Base-by-base conservation (phyloP, 2,113 vertebrate species). In the Hemibagrus wyckioides region DNA sequence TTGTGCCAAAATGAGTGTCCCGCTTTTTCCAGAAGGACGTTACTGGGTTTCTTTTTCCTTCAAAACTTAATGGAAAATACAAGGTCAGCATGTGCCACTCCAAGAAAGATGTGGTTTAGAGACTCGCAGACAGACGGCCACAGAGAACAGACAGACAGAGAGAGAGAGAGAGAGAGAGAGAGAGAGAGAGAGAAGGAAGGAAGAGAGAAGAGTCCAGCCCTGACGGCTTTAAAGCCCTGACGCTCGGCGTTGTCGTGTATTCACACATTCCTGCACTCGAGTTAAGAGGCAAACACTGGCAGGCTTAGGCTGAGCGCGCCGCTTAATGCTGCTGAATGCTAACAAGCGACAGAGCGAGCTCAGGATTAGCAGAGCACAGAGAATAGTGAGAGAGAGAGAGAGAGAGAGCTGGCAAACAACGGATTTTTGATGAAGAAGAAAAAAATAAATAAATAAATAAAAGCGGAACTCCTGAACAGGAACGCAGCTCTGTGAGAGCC, bases 251-350 rank as follows among this genome's bases (percentile, higher is more conserved):
- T 73, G 81, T 80, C 59, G 50, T 83, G 77, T 67, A 67, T 81
- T 52, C 83, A 83, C 80, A 87, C 86, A 89, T 85, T 85, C 87
- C 83, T 59, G 61, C 61, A 85, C 71, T 85, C 52, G 39, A 71
- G 63, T 87, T 63, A 67, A 73, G 71, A 86, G 84, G 79, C 56
- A 56, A 36, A 87, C 52, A 85, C 81, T 84, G 73, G 81, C 21
- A 84, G 88, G 81, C 86, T 71, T 63, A 85, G 83, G 36, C 77
- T 54, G 75, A 88, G 89, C 63, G 23, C 41, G 15, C 48, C 52
- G 85, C 88, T 88, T 88, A 87, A 87, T 61, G 85, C 86, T 80
- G 73, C 80, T 69, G 86, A 87, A 88, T 88, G 85, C 88, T 87
- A 89, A 87, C 30, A 82, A 85, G 80, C 52, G 36, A 82, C 87